Conservation (phyloP, 2,113 vertebrate species). For the Calidris pygmaea region DNA sequence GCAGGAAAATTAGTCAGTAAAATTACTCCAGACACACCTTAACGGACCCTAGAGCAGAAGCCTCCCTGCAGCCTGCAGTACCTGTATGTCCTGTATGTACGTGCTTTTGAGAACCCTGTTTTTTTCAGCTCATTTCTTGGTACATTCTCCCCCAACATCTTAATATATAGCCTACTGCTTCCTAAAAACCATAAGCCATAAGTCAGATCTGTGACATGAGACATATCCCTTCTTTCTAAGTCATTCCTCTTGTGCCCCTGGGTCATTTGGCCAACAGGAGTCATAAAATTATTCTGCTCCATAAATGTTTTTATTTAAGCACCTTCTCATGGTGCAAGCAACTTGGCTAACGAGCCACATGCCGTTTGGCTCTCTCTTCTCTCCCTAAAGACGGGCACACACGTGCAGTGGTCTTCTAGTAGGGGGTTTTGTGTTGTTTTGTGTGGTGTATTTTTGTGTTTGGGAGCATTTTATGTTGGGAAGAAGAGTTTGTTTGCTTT, state of each 20-base stretch:
- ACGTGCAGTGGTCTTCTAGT: neutral
- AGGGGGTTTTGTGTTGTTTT: neutral
- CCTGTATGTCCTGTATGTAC: neutral
- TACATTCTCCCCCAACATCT: neutral
- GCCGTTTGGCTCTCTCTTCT: neutral
- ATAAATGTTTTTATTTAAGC: neutral
- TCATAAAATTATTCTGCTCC: neutral
- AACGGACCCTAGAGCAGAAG: neutral
- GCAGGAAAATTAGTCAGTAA: neutral
- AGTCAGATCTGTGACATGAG: neutral
- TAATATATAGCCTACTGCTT: neutral
- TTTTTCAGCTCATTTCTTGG: neutral
- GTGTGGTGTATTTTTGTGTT: neutral
- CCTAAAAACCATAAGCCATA: neutral
- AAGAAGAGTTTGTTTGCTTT: slow-evolving; percentile 32
- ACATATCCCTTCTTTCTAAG: neutral
- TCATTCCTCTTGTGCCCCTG: neutral
- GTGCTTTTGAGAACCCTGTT: neutral
- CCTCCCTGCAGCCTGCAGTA: neutral
- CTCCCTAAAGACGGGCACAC: neutral
- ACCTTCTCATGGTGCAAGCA: neutral
- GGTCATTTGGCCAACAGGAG: neutral
- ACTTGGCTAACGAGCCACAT: neutral
- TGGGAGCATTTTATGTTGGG: neutral
- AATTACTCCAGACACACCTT: neutral